Evolutionary conservation across 1,140 invertebrate genomes (phyloP).

Genomic region (Euura lappo): DNA sequence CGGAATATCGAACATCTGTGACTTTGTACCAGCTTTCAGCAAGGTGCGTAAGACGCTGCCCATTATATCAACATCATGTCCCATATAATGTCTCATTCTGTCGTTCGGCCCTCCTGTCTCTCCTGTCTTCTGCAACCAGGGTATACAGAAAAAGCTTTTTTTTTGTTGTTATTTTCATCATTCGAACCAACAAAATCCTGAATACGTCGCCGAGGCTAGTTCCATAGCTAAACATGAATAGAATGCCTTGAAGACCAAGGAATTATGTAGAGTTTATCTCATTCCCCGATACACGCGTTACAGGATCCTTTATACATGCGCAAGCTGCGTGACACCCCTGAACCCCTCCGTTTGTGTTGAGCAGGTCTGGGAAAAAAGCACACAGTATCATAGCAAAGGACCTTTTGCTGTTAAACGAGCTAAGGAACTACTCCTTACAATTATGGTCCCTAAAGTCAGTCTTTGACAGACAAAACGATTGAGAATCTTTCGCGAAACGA

Average conservation of each 20-base stretch:
- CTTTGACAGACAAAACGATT: neutral
- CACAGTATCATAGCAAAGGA: neutral
- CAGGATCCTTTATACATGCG: neutral
- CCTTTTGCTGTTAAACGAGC: neutral
- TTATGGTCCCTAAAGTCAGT: neutral
- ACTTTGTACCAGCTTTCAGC: slow-evolving; percentile 5
- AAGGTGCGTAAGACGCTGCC: slow-evolving; percentile 17
- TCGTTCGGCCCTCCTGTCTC: too few relatives aligned
- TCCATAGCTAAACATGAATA: too few relatives aligned
- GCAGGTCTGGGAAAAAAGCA: too few relatives aligned
- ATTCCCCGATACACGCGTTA: neutral
- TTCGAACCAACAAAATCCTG: too few relatives aligned
- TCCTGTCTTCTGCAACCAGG: too few relatives aligned
- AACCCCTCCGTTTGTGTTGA: neutral
- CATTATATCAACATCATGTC: slow-evolving; percentile 1
- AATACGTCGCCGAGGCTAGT: too few relatives aligned
- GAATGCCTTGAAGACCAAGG: too few relatives aligned
- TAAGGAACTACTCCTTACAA: neutral
- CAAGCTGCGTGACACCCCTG: neutral
- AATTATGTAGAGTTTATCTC: too few relatives aligned
- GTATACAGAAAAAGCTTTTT: too few relatives aligned
- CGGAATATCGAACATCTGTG: neutral
- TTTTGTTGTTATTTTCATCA: too few relatives aligned
- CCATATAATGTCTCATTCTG: neutral
- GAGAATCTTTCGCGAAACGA: neutral